Percentiles rank a stretch among this genome's conserved stretches.
Conservation (phyloP, 2,797 vertebrate species). For the Leontocebus nigricollis region DNA sequence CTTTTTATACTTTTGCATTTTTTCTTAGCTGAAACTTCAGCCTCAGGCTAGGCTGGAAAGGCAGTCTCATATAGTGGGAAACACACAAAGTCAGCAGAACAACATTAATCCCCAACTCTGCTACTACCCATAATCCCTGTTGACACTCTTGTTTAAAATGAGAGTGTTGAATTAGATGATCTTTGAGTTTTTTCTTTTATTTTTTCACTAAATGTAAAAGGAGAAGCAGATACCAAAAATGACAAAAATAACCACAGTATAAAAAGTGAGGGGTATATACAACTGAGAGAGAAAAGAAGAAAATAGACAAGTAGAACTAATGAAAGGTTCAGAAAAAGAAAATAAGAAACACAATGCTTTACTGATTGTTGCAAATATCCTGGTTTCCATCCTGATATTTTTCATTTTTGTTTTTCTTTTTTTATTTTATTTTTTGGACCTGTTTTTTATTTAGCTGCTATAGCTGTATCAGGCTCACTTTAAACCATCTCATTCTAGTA, state of each 20-base stretch:
- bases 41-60: background rate
- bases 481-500: background rate
- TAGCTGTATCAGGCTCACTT: background rate
- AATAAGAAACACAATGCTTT: background rate
- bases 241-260: background rate
- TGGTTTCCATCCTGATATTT: background rate
- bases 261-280: background rate
- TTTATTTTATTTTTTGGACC: background rate
- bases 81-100: background rate
- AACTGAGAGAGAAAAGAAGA: background rate
- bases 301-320: background rate
- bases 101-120: background rate
- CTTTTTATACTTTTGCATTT: background rate
- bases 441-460: background rate
- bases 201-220: background rate
- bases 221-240: background rate
- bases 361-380: background rate
- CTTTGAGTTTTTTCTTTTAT: background rate
- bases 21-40: background rate
- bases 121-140: background rate
- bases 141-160: background rate
- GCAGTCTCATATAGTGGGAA: background rate
- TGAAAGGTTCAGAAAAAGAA: background rate
- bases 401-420: background rate
- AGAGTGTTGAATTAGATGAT: background rate